Percentiles rank a stretch among this genome's conserved stretches.
These are phyloP conservation scores for Danionella dracula DNA, from an alignment of 2,797 vertebrate genomes.

Conservation along the genomic window DNA sequence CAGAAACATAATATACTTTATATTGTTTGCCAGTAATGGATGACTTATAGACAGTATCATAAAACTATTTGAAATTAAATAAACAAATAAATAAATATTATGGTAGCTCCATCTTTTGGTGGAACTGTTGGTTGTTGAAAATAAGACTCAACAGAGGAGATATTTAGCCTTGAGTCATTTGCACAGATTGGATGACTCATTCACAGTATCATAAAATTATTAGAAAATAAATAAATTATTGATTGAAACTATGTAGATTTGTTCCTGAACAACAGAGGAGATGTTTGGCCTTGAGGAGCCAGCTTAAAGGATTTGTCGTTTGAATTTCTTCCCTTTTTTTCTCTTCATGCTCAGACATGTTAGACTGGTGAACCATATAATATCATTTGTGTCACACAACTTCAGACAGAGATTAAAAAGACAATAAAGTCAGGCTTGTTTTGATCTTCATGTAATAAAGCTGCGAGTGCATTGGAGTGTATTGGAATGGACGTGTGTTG, in stretches of 20 bases:
- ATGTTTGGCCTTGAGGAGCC: neutral
- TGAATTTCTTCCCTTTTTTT: neutral
- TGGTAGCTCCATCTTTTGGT: too few species aligned
- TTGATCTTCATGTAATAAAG: neutral
- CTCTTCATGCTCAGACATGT: neutral
- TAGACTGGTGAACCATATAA: neutral
- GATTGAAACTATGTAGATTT: too few species aligned
- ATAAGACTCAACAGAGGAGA: neutral
- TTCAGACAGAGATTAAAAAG: neutral
- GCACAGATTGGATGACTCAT: too few species aligned
- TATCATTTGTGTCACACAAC: neutral
- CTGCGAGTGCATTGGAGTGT: neutral
- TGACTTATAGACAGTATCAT: too few species aligned
- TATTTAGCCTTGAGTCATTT: neutral
- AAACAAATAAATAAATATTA: too few species aligned
- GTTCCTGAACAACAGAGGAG: neutral
- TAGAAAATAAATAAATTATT: too few species aligned
- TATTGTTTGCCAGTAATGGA: too few species aligned
- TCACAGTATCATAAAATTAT: too few species aligned
- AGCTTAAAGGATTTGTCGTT: neutral
- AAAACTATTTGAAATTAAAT: too few species aligned
- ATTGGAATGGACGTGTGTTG: neutral
- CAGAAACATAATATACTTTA: too few species aligned
- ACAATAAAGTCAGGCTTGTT: neutral
- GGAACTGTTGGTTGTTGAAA: too few species aligned